These are phyloP conservation scores for Cavia porcellus DNA, from an alignment of 2,113 vertebrate genomes.

Conservation along the genomic window DNA sequence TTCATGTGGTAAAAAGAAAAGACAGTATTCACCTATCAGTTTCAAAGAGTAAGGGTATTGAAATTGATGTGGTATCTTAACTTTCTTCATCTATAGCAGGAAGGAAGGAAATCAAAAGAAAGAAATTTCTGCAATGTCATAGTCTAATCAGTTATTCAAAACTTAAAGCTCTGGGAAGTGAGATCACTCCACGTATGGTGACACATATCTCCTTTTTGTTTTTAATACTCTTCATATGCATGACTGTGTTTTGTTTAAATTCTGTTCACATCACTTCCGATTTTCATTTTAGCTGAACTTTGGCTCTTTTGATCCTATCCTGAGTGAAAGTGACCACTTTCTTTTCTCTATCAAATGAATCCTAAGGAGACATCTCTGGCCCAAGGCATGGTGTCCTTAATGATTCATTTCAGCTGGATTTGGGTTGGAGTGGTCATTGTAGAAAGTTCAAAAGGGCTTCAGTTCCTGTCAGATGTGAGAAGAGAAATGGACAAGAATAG, in stretches of 20 bases:
- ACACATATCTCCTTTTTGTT: neutral
- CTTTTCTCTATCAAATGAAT: too few species aligned
- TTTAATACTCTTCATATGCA: too few species aligned
- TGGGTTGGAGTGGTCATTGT: neutral
- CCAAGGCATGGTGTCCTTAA: neutral
- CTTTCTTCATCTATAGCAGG: neutral
- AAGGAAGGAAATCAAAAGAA: neutral
- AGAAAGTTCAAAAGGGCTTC: too few species aligned
- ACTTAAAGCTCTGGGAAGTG: neutral
- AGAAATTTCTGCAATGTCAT: neutral
- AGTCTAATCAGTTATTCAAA: neutral
- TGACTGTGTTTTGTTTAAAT: too few species aligned
- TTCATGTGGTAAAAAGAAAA: neutral
- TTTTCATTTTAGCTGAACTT: too few species aligned
- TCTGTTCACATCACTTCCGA: too few species aligned
- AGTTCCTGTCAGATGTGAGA: too few species aligned
- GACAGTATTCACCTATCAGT: neutral
- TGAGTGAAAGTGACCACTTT: too few species aligned
- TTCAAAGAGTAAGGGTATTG: neutral
- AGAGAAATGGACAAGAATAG: too few species aligned
- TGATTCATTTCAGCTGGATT: neutral
- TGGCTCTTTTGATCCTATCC: too few species aligned
- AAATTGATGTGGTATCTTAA: neutral
- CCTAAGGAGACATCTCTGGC: too few species aligned
- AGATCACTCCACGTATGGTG: neutral